Evolutionary conservation across 2,113 vertebrate genomes (phyloP).

Genomic region (Ageneiosus marmoratus): DNA sequence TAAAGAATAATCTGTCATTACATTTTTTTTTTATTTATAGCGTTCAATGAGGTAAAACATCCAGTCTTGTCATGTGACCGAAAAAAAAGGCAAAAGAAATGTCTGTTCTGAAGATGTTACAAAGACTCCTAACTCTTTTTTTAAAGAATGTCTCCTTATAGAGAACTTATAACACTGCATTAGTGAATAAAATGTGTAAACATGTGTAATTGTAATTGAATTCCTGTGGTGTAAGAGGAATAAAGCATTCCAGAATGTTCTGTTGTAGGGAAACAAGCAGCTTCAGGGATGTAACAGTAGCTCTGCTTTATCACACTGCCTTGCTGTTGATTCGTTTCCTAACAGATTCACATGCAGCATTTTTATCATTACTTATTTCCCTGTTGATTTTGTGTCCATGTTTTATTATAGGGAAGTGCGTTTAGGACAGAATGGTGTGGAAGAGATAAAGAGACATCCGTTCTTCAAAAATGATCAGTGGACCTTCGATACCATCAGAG

Average conservation of each 20-base stretch:
- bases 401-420: constrained; percentile 84
- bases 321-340: too few relatives aligned
- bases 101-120: neutral
- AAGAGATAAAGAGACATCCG: constrained; percentile 94
- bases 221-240: neutral
- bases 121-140: too few relatives aligned
- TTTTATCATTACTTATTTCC: neutral
- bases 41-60: too few relatives aligned
- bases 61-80: too few relatives aligned
- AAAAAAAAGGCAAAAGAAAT: too few relatives aligned
- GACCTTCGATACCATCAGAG: constrained; percentile 96
- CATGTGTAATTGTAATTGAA: neutral
- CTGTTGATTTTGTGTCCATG: neutral
- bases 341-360: too few relatives aligned
- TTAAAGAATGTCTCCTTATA: too few relatives aligned
- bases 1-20: neutral
- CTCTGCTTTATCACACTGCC: too few relatives aligned
- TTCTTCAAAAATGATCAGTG: constrained; percentile 98
- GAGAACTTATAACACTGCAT: neutral
- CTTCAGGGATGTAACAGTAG: too few relatives aligned
- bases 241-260: neutral
- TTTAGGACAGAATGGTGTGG: constrained; percentile 91
- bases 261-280: neutral
- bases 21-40: neutral
- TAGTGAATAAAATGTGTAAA: neutral